These are phyloP conservation scores for Lasioglossum albipes DNA, from an alignment of 1,140 invertebrate genomes.

Conservation along the genomic window DNA sequence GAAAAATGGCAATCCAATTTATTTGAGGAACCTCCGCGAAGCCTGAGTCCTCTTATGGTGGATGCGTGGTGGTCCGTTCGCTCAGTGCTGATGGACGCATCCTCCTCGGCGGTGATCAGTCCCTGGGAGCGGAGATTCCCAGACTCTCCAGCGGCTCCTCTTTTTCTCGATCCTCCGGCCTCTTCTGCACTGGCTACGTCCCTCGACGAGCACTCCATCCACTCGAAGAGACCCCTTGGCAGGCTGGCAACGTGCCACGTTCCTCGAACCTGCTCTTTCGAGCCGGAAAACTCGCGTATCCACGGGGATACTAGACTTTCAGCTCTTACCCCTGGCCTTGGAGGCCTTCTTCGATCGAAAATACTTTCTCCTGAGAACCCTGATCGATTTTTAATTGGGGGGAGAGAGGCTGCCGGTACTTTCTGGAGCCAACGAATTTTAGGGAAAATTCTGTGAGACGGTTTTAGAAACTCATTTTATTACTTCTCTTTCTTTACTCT, in stretches of 20 bases:
- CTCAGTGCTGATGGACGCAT: slow-evolving; percentile 7
- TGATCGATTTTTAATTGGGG: slow-evolving; percentile 26
- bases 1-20: slow-evolving; percentile 48
- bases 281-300: not conserved
- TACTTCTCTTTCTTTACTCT: no score
- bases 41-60: not conserved
- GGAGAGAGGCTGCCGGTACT: no score
- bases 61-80: slow-evolving; percentile 24
- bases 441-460: no score
- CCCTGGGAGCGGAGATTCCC: not conserved
- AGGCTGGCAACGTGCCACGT: slow-evolving; percentile 43
- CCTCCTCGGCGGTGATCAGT: not conserved
- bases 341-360: no score
- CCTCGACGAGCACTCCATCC: slow-evolving; percentile 29
- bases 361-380: no score
- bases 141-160: not conserved
- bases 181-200: not conserved
- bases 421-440: no score
- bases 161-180: not conserved
- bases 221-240: slow-evolving; percentile 37
- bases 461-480: no score
- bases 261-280: slow-evolving; percentile 6
- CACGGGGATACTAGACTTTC: not conserved
- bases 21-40: slow-evolving; percentile 42
- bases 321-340: slow-evolving; percentile 9